Evolutionary conservation across 2,797 vertebrate genomes (phyloP), one percentile per base, ranked within the genome.

Genomic region (Enteromius radiatus): DNA sequence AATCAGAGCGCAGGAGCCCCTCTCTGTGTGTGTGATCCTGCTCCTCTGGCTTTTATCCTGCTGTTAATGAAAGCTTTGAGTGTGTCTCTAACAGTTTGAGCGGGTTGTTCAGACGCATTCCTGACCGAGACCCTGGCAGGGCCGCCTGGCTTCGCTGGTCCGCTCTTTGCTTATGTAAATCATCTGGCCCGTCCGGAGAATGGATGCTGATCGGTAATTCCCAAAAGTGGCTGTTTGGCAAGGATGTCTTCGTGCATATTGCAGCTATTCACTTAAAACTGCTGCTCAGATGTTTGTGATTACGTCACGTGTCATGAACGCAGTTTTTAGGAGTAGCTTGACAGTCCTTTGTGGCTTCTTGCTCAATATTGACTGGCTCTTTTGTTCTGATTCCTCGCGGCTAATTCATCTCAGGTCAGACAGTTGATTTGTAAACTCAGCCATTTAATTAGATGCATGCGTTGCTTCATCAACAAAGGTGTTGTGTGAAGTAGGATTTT

Each of bases 201-300:
- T 36, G 15, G 41, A 74, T 49, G 3, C 54, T 41, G 56, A 14
- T 74, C n/a, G 14, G 38, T 74, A 33, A 74, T 81, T 81, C 56
- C 43, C 68, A 11, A 63, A 81, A 81, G 79, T 81, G 68, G 41
- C 68, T 81, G 43, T 73, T 65, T 81, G 80, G 80, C 69, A 4
- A 26, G 31, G 10, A n/a, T 28, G 2, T 73, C 36, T 36, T 52
- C 63, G 4, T 36, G 12, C 38, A 45, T 19, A 41, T 68, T 23
- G 26, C 54, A 61, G 47, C 26, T 63, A 6, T 73, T 61, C 21
- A 17, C 47, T 49, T n/a, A 56, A 52, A 47, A 65, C 61, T 49
- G 33, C 19, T 23, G 33, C 19, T 38, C 19, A 21, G 12, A 36
- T n/a, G 54, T 61, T 33, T 15, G 26, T 9, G 19, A 5, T 33